Percentiles rank a stretch among this genome's conserved stretches.
Conservation (phyloP, 2,888 invertebrate genomes). For the Phaedon cochleariae region DNA sequence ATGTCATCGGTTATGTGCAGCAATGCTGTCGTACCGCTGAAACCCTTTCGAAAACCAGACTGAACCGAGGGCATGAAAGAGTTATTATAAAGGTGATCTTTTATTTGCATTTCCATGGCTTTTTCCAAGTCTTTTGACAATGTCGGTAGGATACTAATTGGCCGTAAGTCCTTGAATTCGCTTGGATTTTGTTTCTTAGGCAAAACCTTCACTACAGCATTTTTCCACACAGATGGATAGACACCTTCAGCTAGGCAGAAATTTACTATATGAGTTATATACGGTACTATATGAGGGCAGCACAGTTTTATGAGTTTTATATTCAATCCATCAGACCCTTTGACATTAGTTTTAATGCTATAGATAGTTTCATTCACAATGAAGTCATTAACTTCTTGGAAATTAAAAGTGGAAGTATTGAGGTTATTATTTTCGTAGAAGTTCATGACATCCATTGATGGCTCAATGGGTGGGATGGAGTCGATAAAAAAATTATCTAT, state of each 20-base stretch:
- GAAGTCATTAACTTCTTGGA: too few species aligned
- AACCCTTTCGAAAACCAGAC: too few species aligned
- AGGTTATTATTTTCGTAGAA: not conserved
- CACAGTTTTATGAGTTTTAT: slow-evolving; percentile 3
- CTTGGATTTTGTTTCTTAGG: too few species aligned
- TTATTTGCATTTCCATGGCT: not conserved
- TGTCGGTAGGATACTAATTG: slow-evolving; percentile 7
- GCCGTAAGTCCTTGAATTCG: not conserved
- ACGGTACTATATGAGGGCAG: too few species aligned
- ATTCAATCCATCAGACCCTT: slow-evolving; percentile 13
- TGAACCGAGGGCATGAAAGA: not conserved
- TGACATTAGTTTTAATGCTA: slow-evolving; percentile 3
- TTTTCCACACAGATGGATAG: too few species aligned
- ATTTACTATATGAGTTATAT: too few species aligned
- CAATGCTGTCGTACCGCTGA: too few species aligned
- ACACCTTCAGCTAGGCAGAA: not conserved
- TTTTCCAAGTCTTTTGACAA: not conserved
- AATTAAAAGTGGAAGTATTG: not conserved
- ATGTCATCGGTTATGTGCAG: too few species aligned
- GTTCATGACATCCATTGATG: too few species aligned
- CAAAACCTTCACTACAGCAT: too few species aligned
- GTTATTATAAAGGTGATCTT: not conserved
- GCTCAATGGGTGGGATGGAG: too few species aligned
- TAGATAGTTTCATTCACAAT: slow-evolving; percentile 8
- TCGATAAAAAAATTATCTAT: too few species aligned